Conservation (phyloP, 2,797 vertebrate genomes). For the Enteromius afrohamiltoni region DNA sequence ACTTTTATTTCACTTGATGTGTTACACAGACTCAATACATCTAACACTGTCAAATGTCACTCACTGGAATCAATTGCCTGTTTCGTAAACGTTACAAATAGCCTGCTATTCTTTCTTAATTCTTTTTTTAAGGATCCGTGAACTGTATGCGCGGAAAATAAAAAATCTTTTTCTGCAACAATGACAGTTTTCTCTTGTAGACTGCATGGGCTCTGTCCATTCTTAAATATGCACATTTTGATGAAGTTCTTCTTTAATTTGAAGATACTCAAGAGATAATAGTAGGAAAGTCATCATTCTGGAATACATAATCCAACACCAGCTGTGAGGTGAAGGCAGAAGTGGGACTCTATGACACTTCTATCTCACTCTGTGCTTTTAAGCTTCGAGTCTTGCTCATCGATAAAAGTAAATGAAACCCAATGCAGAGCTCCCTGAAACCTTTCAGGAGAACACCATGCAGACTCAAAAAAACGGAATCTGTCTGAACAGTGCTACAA, state of each 20-base stretch:
- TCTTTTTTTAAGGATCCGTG: neutral
- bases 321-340: neutral
- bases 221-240: neutral
- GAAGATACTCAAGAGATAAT: neutral
- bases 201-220: neutral
- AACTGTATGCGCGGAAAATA: neutral
- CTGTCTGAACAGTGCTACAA: conserved; percentile 17
- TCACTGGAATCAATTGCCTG: conserved; percentile 20
- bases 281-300: neutral
- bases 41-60: neutral
- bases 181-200: neutral
- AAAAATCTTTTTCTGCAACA: neutral
- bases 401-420: conserved; percentile 43
- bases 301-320: neutral
- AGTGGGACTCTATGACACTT: conserved; percentile 18
- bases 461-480: neutral
- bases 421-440: conserved; percentile 17
- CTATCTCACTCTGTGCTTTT: conserved; percentile 23
- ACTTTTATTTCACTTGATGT: conserved; percentile 16
- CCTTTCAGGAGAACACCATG: neutral
- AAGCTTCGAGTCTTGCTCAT: neutral
- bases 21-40: conserved; percentile 7
- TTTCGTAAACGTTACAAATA: conserved; percentile 20
- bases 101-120: neutral
- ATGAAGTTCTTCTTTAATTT: neutral